These are phyloP conservation scores for Athripsodes cinereus DNA, from an alignment of 2,888 invertebrate species.

Conservation along the genomic window DNA sequence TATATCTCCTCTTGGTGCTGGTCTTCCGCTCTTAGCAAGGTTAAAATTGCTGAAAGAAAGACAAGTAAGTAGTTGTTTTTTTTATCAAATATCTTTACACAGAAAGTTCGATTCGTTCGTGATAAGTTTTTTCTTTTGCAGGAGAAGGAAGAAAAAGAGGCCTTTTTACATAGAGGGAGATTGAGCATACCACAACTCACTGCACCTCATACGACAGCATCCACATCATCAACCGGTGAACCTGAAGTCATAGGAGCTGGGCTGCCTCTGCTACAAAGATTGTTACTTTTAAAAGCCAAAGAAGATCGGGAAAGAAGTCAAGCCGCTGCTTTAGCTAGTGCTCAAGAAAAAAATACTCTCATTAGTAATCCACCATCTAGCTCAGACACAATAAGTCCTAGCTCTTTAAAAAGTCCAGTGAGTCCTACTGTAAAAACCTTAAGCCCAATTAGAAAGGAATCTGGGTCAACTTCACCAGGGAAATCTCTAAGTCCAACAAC, in stretches of 20 bases:
- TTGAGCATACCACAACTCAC: conserved; percentile 30
- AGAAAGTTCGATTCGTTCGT: too few species aligned
- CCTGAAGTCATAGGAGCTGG: conserved; percentile 63
- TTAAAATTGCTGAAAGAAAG: conserved; percentile 79
- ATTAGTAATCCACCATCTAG: conserved; percentile 47
- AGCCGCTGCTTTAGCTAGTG: conserved; percentile 27
- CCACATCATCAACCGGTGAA: conserved; percentile 52
- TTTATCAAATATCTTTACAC: neutral
- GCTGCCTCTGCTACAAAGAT: conserved; percentile 67
- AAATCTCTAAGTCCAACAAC: conserved; percentile 46
- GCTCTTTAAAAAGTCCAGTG: conserved; percentile 47
- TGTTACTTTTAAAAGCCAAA: conserved; percentile 69
- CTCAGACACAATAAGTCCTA: conserved; percentile 48
- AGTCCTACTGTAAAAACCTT: conserved; percentile 48
- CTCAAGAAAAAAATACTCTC: conserved; percentile 21
- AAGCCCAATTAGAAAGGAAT: conserved; percentile 47
- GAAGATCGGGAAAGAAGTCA: conserved; percentile 57
- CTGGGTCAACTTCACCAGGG: conserved; percentile 47
- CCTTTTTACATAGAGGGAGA: conserved; percentile 30
- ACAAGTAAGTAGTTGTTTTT: conserved; percentile 50
- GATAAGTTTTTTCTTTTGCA: too few species aligned
- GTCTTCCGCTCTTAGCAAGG: conserved; percentile 71
- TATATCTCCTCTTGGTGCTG: conserved; percentile 75
- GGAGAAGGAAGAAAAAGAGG: conserved; percentile 49
- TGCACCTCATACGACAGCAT: conserved; percentile 53